Conservation (phyloP, 1,140 invertebrate species). For the Drosophila lini region DNA sequence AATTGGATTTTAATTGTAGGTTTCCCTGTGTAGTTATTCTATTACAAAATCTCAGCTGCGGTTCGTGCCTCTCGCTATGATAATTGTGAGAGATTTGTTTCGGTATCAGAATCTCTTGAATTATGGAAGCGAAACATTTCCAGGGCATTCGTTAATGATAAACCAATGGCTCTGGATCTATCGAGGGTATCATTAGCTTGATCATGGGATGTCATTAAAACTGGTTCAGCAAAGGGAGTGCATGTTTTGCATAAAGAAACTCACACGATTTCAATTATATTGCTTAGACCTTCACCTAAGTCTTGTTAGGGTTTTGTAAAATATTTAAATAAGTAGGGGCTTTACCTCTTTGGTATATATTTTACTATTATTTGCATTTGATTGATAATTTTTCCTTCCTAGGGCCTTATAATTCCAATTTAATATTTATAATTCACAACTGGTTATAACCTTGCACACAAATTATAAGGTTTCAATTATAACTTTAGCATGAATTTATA, state of each 20-base stretch:
- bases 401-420: too few relatives aligned
- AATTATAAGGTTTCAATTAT: too few relatives aligned
- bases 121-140: slow-evolving; percentile 22
- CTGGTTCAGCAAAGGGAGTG: slow-evolving; percentile 8
- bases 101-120: slow-evolving; percentile 6
- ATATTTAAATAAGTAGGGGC: not conserved
- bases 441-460: too few relatives aligned
- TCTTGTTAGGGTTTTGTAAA: not conserved
- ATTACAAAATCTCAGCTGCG: slow-evolving; percentile 25
- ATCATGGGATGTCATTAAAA: slow-evolving; percentile 27
- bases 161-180: not conserved
- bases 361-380: not conserved
- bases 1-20: slow-evolving; percentile 74
- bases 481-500: too few relatives aligned
- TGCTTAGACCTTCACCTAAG: not conserved
- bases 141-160: slow-evolving; percentile 2
- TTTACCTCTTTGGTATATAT: not conserved
- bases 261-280: slow-evolving; percentile 10
- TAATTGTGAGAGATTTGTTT: slow-evolving; percentile 33
- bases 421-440: too few relatives aligned
- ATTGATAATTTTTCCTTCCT: not conserved
- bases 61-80: slow-evolving; percentile 21
- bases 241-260: slow-evolving; percentile 10
- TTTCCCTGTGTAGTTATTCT: slow-evolving; percentile 10
- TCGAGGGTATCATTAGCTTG: slow-evolving; percentile 8